phyloP scores from a whole-genome alignment of 2,797 vertebrate genomes.

The Discoglossus pictus region DNA sequence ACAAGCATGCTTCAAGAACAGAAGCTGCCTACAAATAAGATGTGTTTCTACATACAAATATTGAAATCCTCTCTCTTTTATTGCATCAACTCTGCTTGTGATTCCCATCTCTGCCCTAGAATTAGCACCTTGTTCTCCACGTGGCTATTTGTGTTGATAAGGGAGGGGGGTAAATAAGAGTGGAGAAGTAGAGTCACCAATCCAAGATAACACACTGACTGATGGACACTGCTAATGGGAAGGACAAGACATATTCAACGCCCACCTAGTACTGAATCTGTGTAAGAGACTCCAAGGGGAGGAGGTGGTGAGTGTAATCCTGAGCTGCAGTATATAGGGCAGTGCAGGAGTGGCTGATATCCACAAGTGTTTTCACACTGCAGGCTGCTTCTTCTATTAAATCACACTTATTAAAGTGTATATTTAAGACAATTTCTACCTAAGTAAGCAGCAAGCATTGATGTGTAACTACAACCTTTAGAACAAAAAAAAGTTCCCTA shows the following conservation, averaged over 20 bases:
- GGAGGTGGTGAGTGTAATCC: conserved; percentile 37
- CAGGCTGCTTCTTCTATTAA: not conserved
- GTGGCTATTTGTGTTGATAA: conserved; percentile 43
- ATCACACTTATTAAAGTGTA: no score
- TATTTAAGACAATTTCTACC: no score
- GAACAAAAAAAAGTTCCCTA: no score
- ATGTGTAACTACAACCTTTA: no score
- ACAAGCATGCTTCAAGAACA: no score
- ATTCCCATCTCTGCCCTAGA: conserved; percentile 15
- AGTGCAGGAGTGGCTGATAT: conserved; percentile 35
- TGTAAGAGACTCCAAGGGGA: conserved; percentile 29
- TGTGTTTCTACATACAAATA: no score
- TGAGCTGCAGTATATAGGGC: conserved; percentile 45
- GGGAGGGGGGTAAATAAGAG: conserved; percentile 39
- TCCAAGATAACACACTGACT: conserved; percentile 35
- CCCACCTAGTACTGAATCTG: conserved; percentile 17
- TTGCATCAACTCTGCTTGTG: conserved; percentile 16
- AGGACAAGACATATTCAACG: conserved; percentile 31
- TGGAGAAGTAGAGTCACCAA: conserved; percentile 37
- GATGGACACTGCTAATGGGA: conserved; percentile 34
- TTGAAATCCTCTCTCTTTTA: conserved; percentile 15
- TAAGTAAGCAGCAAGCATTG: no score
- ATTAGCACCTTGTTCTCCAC: conserved; percentile 44
- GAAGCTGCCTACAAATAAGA: no score
- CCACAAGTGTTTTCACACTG: conserved; percentile 18